Evolutionary conservation across 2,113 vertebrate species (phyloP).

Genomic region (Bucco capensis): DNA sequence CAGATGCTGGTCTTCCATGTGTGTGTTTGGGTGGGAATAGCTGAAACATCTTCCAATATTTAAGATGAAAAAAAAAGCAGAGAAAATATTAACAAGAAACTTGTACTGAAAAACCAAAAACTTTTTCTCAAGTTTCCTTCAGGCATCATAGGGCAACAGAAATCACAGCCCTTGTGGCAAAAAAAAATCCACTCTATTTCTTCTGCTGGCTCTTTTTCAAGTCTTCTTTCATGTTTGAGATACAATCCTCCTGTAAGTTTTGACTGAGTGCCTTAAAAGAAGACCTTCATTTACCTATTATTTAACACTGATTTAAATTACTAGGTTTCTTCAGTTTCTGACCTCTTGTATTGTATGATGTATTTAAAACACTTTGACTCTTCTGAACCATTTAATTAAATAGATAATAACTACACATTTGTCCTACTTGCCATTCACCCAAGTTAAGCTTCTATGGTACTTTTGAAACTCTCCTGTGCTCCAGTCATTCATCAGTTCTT

Average conservation of each 20-base stretch:
- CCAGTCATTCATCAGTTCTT: background rate
- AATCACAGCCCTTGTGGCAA: background rate
- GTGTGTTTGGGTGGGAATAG: background rate
- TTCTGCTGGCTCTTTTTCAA: background rate
- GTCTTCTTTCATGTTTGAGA: background rate
- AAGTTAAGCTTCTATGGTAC: background rate
- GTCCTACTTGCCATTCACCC: conserved; percentile 12
- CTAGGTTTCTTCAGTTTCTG: conserved; percentile 23
- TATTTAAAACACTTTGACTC: conserved; percentile 33
- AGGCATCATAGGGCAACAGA: background rate
- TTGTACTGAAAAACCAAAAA: accelerated
- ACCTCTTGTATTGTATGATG: conserved; percentile 25
- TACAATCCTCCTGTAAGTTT: background rate
- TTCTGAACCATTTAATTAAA: conserved; percentile 25
- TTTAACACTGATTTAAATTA: conserved; percentile 44
- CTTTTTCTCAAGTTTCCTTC: background rate
- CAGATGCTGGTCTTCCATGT: background rate
- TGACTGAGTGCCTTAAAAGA: background rate
- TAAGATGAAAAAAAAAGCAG: background rate
- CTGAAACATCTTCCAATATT: background rate
- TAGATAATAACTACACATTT: conserved; percentile 27
- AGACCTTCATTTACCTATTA: background rate
- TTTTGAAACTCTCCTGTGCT: background rate
- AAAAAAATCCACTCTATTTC: background rate
- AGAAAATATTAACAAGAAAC: background rate